These are phyloP conservation scores for Hephaestus fuliginosus DNA, from an alignment of 2,797 vertebrate species.

Conservation along the genomic window DNA sequence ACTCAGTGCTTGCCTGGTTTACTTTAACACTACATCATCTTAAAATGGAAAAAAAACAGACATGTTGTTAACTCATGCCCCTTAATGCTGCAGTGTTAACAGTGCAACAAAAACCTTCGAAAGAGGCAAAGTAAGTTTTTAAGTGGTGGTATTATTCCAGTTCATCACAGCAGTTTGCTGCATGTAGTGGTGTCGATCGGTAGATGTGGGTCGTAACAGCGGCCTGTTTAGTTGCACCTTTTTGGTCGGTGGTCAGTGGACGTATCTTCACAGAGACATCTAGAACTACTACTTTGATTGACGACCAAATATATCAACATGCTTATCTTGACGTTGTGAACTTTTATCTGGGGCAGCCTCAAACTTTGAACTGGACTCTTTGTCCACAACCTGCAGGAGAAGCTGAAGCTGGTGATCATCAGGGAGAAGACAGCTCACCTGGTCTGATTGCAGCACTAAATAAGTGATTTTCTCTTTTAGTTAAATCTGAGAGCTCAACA, in stretches of 20 bases:
- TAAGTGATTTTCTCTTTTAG: neutral
- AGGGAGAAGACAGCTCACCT: neutral
- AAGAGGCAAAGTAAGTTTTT: neutral
- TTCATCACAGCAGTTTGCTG: neutral
- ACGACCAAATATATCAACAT: neutral
- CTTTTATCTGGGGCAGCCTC: neutral
- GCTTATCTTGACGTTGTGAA: no score
- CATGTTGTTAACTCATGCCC: no score
- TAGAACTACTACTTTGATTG: no score
- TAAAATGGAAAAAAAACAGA: no score
- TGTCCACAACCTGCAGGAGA: neutral
- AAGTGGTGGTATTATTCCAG: neutral
- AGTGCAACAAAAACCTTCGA: no score
- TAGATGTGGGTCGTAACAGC: neutral
- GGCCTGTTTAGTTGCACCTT: neutral
- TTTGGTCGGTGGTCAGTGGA: neutral
- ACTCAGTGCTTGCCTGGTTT: no score
- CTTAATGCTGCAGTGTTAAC: neutral
- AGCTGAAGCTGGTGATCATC: neutral
- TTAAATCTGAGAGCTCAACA: no score
- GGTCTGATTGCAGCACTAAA: no score
- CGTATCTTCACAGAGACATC: neutral
- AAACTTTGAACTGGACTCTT: neutral
- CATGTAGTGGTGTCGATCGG: neutral
- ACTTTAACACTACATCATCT: no score